A percentile compares a stretch with the other conserved stretches of the same genome.
Conservation (phyloP, 2,113 vertebrate genomes). For the Triplophysa rosa region DNA sequence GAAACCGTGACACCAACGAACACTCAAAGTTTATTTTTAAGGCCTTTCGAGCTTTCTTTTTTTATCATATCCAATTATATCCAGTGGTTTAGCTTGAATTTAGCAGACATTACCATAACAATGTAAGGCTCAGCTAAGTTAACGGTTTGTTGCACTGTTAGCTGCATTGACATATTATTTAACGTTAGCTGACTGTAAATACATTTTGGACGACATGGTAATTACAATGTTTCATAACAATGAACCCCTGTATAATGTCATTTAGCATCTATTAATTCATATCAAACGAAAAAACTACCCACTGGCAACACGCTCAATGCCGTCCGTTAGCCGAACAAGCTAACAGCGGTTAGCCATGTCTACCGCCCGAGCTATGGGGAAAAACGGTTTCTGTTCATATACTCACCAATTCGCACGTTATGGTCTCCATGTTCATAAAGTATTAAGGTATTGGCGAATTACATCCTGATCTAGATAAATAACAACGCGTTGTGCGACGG, state of each 20-base stretch:
- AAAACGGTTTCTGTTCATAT: background rate
- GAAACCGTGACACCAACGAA: background rate
- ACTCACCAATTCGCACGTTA: constrained; percentile 32
- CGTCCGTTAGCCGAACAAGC: constrained; percentile 19
- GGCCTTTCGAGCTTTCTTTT: background rate
- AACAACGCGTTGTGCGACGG: background rate
- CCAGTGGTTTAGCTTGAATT: background rate
- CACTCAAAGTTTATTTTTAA: too few relatives aligned
- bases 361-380: background rate
- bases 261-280: background rate
- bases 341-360: constrained; percentile 6
- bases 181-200: background rate
- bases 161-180: background rate
- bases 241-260: background rate
- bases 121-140: constrained; percentile 1
- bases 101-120: background rate
- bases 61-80: background rate
- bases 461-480: constrained; percentile 19
- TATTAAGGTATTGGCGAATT: background rate
- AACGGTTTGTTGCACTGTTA: constrained; percentile 29
- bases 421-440: constrained; percentile 33
- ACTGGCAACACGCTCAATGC: background rate
- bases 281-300: background rate
- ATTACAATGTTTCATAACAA: background rate
- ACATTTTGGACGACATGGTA: background rate